Base-by-base conservation (phyloP, 2,797 vertebrate species). In the Australoheros facetus region DNA sequence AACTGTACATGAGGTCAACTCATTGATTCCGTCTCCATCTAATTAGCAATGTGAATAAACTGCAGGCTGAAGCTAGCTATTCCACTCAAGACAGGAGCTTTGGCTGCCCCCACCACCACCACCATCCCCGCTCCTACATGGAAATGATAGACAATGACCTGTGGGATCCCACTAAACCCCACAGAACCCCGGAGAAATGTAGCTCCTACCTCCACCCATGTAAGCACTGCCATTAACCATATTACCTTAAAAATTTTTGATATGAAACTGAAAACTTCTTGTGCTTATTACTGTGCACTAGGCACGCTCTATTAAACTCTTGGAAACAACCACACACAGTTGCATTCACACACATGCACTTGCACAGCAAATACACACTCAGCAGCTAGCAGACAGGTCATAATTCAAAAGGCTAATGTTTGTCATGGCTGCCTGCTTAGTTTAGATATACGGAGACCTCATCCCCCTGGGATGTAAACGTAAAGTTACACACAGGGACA, bases 391-490 rank as follows among this genome's bases (percentile, higher is more conserved):
- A 84, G 84, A 75, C 92, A 88, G 82, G 80, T 88, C 84, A 87
- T 93, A 89, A 90, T 88, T 92, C 89, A 91, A 82, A 79, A 80
- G 82, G 19, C 73, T 84, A 86, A 90, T 93, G 87, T 93, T 93
- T 91, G 86, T 91, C 85, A 87, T 87, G 89, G 89, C 86, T 78
- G 85, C 83, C 86, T 83, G 80, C 84, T 82, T 80, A 80, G 88
- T 89, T 88, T 83, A 91, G 90, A 87, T 80, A 81, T 79, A 88
- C 56, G 72, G 81, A 88, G 86, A 90, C 66, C 79, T 77, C 78
- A 90, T 82, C 81, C 75, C 73, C 48, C 77, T 73, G 85, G 82
- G 86, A 85, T 48, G 23, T 55, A 77, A 77, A 72, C 77, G 70
- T 74, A 39, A 75, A 76, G 55, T 48, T 71, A 76, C 89, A 85